Percentiles rank a stretch among this genome's conserved stretches.
phyloP scores from a whole-genome alignment of 2,113 vertebrate genomes.

The Mesitornis unicolor region DNA sequence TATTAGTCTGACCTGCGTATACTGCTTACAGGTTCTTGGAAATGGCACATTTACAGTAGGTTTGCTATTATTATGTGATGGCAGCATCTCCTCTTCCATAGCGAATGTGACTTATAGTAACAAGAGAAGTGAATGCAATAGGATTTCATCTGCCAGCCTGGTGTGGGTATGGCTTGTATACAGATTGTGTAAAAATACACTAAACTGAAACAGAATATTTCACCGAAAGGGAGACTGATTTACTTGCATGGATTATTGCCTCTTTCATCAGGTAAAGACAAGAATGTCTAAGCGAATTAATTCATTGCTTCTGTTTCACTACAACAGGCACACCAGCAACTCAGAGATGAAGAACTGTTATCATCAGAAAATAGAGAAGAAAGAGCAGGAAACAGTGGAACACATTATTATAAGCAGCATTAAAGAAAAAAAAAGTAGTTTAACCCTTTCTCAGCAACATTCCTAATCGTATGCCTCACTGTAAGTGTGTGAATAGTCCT shows the following conservation, averaged over 20 bases:
- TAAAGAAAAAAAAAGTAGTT: background rate
- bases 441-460: background rate
- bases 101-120: background rate
- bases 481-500: background rate
- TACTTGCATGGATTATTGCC: background rate
- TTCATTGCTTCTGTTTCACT: background rate
- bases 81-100: background rate
- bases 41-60: background rate
- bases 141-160: background rate
- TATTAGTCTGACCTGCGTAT: background rate
- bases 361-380: background rate
- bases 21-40: background rate
- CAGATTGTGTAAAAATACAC: background rate
- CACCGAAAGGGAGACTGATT: background rate
- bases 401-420: background rate
- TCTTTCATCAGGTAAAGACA: background rate
- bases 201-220: background rate
- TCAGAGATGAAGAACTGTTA: background rate
- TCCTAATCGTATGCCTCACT: background rate
- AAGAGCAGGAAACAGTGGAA: background rate
- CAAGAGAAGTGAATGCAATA: background rate
- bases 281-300: background rate
- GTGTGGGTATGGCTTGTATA: background rate
- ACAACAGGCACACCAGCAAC: background rate
- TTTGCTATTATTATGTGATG: background rate